Base-by-base conservation (phyloP, 2,797 vertebrate species). In the Streptopelia turtur region DNA sequence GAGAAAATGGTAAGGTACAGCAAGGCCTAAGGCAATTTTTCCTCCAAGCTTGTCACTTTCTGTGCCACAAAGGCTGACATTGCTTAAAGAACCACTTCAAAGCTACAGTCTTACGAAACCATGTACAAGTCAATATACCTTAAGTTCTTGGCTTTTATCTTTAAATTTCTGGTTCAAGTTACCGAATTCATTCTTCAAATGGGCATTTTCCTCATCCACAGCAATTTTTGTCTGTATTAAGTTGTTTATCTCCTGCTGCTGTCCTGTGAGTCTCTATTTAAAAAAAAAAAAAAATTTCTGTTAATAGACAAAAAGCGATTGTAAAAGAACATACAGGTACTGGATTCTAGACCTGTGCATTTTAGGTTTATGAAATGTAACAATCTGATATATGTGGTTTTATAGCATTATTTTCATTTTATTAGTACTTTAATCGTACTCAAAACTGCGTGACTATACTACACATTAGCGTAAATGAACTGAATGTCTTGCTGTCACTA, bases 81-180 rank as follows among this genome's bases (percentile, higher is more conserved):
- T 97, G 96, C 97, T 97, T 97, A 97, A 97, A 97, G 93, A 91
- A 96, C 78, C 83, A 95, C 97, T 98, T 98, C 98, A 98, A 98
- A 98, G 98, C 93, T 97, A 91, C 45, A 90, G 60, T 84, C 92
- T 93, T 95, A 72, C 31, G 75, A 96, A 97, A 97, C 94, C 95
- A 97, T 85, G 95, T 96, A 97, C 92, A 95, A 98, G 94, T 97
- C 97, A 97, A 97, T 97, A 97, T 94, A 99, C 99, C 99, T 99
- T 98, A 97, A 99, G 97, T 98, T 99, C 98, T 95, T 98, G 97
- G 96, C 97, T 98, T 97, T 98, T 98, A 97, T 98, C 98, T 97
- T 97, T 97, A 97, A 98, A 98, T 97, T 98, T 98, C 96, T 98
- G 97, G 91, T 97, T 98, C 95, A 99, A 98, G 95, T 97, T 97